Conservation (phyloP, 2,113 vertebrate genomes). For the Oryzias woworae region DNA sequence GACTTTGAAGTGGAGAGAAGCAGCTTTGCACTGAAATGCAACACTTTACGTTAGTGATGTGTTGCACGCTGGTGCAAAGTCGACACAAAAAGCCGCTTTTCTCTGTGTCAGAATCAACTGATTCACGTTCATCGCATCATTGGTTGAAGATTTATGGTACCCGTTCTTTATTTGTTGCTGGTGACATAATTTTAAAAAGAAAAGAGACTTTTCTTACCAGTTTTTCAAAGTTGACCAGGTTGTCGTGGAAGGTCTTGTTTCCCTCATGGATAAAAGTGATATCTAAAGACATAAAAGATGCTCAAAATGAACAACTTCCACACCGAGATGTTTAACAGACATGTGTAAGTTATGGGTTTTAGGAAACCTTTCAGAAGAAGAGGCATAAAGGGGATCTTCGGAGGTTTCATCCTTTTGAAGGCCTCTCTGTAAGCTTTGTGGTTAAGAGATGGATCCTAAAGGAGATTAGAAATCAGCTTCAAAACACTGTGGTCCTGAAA, state of each 20-base stretch:
- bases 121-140: no score
- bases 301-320: not conserved
- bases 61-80: no score
- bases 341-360: not conserved
- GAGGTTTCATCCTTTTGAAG: conserved; percentile 98
- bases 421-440: conserved; percentile 98
- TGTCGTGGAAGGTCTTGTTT: conserved; percentile 98
- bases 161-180: no score
- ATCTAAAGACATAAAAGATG: conserved; percentile 76
- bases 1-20: no score
- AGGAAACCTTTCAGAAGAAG: conserved; percentile 92
- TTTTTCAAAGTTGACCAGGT: conserved; percentile 99
- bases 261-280: conserved; percentile 99
- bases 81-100: no score
- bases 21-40: no score
- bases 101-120: no score
- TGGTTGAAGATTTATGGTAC: no score
- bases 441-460: conserved; percentile 95
- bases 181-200: no score
- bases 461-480: conserved; percentile 19
- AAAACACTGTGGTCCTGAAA: not conserved
- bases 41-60: no score
- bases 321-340: not conserved
- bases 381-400: conserved; percentile 98
- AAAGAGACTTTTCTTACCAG: conserved; percentile 82